phyloP scores from a whole-genome alignment of 1,140 invertebrate genomes.

The Marisa cornuarietis region DNA sequence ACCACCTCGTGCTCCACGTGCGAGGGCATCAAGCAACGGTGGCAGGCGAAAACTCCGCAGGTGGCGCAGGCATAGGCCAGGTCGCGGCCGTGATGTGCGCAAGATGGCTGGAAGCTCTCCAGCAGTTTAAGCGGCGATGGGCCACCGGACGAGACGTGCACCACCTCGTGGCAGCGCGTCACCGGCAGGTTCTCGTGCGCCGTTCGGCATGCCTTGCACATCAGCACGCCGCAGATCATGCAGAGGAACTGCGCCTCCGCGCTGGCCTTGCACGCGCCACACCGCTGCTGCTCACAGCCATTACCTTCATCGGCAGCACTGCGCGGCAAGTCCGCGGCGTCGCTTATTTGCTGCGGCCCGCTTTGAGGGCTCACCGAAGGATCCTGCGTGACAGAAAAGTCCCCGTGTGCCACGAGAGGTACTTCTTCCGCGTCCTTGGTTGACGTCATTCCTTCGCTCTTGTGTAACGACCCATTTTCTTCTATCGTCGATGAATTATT shows the following conservation, averaged over 20 bases:
- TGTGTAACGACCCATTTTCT: neutral
- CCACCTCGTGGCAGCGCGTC: slow-evolving; percentile 10
- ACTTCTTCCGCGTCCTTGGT: neutral
- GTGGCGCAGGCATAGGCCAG: slow-evolving; percentile 9
- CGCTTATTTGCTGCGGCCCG: neutral
- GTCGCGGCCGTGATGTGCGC: slow-evolving; percentile 8
- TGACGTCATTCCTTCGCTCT: neutral
- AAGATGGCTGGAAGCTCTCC: neutral
- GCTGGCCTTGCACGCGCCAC: slow-evolving; percentile 6
- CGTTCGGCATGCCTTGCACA: slow-evolving; percentile 9
- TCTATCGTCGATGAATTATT: neutral
- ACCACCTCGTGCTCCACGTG: slow-evolving; percentile 10
- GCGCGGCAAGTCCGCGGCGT: neutral
- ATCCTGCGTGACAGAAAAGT: neutral
- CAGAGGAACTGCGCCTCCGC: neutral
- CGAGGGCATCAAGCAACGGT: slow-evolving; percentile 6
- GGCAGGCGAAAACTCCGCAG: slow-evolving; percentile 13
- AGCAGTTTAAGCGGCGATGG: neutral
- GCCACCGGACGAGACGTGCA: neutral
- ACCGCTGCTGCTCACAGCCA: neutral
- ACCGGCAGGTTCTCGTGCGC: slow-evolving; percentile 16
- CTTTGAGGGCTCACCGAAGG: neutral
- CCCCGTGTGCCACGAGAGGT: neutral
- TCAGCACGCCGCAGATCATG: slow-evolving; percentile 15
- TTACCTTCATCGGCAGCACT: neutral